Conservation (phyloP, 2,888 invertebrate genomes). For the Vesta saturnalis region DNA sequence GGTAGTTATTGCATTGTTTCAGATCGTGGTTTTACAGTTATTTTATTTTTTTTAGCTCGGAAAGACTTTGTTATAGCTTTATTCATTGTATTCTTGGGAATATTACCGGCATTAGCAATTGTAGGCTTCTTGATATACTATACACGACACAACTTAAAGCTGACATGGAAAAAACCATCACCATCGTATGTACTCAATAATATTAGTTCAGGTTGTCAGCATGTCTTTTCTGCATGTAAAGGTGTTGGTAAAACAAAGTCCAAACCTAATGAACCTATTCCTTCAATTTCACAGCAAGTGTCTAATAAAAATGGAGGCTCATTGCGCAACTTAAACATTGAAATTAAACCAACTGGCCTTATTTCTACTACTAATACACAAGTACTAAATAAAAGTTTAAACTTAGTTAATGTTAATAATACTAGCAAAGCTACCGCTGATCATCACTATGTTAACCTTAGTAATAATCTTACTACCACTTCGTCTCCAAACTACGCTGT, state of each 20-base stretch:
- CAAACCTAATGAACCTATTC: conserved; percentile 32
- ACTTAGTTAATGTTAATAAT: conserved; percentile 48
- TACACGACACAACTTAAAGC: conserved; percentile 72
- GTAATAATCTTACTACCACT: neutral
- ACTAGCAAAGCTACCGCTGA: neutral
- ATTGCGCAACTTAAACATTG: conserved; percentile 56
- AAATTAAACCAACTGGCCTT: conserved; percentile 69
- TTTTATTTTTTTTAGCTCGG: conserved; percentile 70
- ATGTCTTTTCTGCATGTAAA: conserved; percentile 56
- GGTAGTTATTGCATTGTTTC: conserved; percentile 63
- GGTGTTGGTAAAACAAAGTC: conserved; percentile 51
- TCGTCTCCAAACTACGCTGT: conserved; percentile 39
- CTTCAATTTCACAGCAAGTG: conserved; percentile 48
- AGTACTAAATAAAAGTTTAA: conserved; percentile 62
- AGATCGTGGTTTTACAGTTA: neutral
- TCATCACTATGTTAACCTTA: neutral
- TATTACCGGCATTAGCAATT: conserved; percentile 78
- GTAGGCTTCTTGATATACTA: conserved; percentile 79
- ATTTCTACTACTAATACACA: conserved; percentile 74
- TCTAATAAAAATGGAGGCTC: conserved; percentile 38
- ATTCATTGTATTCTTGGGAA: conserved; percentile 87
- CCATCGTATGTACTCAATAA: conserved; percentile 65
- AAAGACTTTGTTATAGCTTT: conserved; percentile 82
- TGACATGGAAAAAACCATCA: conserved; percentile 64
- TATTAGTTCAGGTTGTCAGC: conserved; percentile 50